A percentile compares a stretch with the other conserved stretches of the same genome.
Conservation (phyloP, 1,140 invertebrate genomes). For the Drosophila persimilis region DNA sequence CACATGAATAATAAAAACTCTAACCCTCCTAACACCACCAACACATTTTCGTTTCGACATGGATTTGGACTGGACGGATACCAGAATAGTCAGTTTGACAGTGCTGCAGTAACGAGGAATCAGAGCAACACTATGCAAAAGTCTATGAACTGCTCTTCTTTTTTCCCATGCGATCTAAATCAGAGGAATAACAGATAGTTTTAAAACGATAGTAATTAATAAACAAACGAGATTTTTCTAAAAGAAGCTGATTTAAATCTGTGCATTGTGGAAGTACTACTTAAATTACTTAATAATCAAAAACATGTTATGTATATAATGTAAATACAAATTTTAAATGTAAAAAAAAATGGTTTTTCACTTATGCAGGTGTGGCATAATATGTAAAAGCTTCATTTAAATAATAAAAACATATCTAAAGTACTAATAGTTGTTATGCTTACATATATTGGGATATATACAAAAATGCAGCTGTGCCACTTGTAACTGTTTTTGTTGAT, state of each 20-base stretch:
- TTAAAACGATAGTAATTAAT: too few relatives aligned
- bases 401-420: constrained; percentile 1
- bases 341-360: neutral
- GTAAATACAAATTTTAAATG: constrained; percentile 29
- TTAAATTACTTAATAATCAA: neutral
- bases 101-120: constrained; percentile 6
- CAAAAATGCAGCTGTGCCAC: too few relatives aligned
- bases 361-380: constrained; percentile 4
- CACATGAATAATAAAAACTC: constrained; percentile 49
- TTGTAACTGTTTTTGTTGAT: too few relatives aligned
- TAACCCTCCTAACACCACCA: constrained; percentile 26
- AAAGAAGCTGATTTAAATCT: too few relatives aligned
- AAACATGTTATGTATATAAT: constrained; percentile 32
- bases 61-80: constrained; percentile 26
- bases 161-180: neutral
- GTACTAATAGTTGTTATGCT: neutral
- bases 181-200: too few relatives aligned
- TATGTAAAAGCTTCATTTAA: neutral
- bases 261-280: too few relatives aligned
- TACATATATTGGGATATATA: too few relatives aligned
- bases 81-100: constrained; percentile 10
- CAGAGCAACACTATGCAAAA: constrained; percentile 14
- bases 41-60: constrained; percentile 18
- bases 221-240: too few relatives aligned
- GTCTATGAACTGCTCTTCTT: constrained; percentile 10